Evolutionary conservation across 1,140 invertebrate genomes (phyloP).

Genomic region (Ceratina japonica): DNA sequence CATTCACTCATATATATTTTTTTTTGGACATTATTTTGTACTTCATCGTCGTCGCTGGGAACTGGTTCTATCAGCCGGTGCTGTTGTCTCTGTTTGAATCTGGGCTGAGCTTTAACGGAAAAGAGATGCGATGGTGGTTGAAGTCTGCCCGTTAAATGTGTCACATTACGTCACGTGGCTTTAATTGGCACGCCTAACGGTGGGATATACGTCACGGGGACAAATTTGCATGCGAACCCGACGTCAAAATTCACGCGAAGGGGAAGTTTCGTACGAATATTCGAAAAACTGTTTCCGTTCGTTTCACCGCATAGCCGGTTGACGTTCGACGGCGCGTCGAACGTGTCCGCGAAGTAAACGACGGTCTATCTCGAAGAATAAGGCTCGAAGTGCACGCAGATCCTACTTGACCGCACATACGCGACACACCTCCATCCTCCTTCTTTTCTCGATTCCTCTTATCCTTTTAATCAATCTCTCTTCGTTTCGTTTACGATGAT

Average conservation of each 20-base stretch:
- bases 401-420: constrained; percentile 42
- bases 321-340: not conserved
- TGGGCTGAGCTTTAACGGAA: constrained; percentile 51
- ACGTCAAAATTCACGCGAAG: not conserved
- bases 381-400: constrained; percentile 61
- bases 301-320: not conserved
- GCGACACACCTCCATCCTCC: not conserved
- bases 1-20: constrained; percentile 2
- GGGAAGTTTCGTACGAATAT: not conserved
- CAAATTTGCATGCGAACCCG: not conserved
- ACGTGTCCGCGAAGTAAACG: not conserved
- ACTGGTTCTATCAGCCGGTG: constrained; percentile 47
- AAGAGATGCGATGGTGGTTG: constrained; percentile 48
- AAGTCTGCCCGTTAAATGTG: constrained; percentile 1
- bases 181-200: constrained; percentile 16
- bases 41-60: constrained; percentile 44
- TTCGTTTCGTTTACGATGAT: not conserved
- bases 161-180: constrained; percentile 20
- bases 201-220: too few relatives aligned
- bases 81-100: constrained; percentile 48
- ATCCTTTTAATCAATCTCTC: not conserved
- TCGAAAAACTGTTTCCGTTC: not conserved
- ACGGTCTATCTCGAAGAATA: constrained; percentile 31
- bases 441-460: not conserved
- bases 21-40: constrained; percentile 31